A percentile compares a stretch with the other conserved stretches of the same genome.
Conservation (phyloP, 2,797 vertebrate species). For the Arnoldichthys spilopterus region DNA sequence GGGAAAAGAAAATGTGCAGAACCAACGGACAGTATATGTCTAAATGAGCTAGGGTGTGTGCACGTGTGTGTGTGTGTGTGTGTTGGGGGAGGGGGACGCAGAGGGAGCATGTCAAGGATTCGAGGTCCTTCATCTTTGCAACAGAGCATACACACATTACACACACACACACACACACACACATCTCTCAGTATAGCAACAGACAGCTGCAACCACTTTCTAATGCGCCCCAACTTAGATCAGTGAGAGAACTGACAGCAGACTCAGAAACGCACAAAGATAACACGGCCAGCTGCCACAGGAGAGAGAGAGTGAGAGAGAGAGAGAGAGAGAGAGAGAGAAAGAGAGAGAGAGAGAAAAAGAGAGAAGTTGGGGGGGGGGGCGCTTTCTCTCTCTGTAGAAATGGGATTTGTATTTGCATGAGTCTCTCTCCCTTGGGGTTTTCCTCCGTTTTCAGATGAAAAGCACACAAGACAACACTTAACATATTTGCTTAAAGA, state of each 20-base stretch:
- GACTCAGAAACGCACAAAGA: slow-evolving; percentile 95
- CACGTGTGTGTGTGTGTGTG: slow-evolving; percentile 66
- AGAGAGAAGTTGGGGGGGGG: slow-evolving; percentile 68
- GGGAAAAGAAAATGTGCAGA: slow-evolving; percentile 83
- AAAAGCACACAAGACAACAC: slow-evolving; percentile 92
- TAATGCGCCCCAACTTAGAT: slow-evolving; percentile 99
- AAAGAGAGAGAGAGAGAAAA: slow-evolving; percentile 48
- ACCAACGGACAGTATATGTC: slow-evolving; percentile 94
- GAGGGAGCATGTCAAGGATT: slow-evolving; percentile 96
- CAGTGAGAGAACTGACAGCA: slow-evolving; percentile 97
- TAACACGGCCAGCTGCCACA: slow-evolving; percentile 97
- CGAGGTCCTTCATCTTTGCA: slow-evolving; percentile 99
- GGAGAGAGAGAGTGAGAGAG: slow-evolving; percentile 69
- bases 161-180: slow-evolving; percentile 60
- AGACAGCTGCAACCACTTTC: slow-evolving; percentile 99
- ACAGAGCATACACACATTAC: slow-evolving; percentile 84
- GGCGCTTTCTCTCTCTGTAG: slow-evolving; percentile 80
- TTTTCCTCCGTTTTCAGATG: slow-evolving; percentile 86
- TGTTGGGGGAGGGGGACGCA: slow-evolving; percentile 76
- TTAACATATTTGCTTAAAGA: slow-evolving; percentile 99
- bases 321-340: slow-evolving; percentile 48
- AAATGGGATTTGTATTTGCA: slow-evolving; percentile 91
- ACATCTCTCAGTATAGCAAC: slow-evolving; percentile 97
- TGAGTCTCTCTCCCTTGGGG: slow-evolving; percentile 89
- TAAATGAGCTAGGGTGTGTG: slow-evolving; percentile 93